A percentile compares a stretch with the other conserved stretches of the same genome.
These are phyloP conservation scores for Thymallus thymallus DNA, from an alignment of 2,113 vertebrate genomes.

Conservation along the genomic window DNA sequence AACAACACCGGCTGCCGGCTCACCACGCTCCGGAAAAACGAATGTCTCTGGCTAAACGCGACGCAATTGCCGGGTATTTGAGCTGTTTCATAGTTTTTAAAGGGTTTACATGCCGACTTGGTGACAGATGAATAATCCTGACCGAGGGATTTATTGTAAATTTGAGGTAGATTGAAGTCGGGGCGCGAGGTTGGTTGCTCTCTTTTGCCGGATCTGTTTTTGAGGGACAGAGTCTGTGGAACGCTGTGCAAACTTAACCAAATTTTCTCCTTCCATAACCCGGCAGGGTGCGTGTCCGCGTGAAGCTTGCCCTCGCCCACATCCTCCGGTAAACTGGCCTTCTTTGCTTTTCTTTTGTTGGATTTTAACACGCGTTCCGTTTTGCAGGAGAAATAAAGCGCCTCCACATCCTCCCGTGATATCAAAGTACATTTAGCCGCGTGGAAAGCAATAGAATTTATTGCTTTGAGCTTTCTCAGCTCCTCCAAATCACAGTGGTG, in stretches of 20 bases:
- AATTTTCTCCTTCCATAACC: slow-evolving; percentile 93
- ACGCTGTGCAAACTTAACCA: slow-evolving; percentile 90
- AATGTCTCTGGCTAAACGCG: slow-evolving; percentile 78
- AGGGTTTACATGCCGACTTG: slow-evolving; percentile 80
- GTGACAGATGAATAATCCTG: slow-evolving; percentile 75
- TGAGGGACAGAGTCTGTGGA: slow-evolving; percentile 80
- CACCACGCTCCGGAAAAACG: slow-evolving; percentile 79
- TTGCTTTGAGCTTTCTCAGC: slow-evolving; percentile 97
- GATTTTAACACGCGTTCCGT: slow-evolving; percentile 94
- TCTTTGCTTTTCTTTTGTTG: slow-evolving; percentile 85
- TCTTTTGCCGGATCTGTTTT: slow-evolving; percentile 78
- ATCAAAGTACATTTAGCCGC: slow-evolving; percentile 99
- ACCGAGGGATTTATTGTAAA: slow-evolving; percentile 87
- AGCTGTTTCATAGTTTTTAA: slow-evolving; percentile 89
- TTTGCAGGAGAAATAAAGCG: slow-evolving; percentile 96
- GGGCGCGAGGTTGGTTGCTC: slow-evolving; percentile 74
- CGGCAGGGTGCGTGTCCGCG: slow-evolving; percentile 68
- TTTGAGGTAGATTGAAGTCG: slow-evolving; percentile 96
- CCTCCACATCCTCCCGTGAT: slow-evolving; percentile 98
- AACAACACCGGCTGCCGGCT: slow-evolving; percentile 78
- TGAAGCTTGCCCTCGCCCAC: slow-evolving; percentile 66
- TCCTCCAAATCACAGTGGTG: slow-evolving; percentile 99
- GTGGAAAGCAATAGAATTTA: slow-evolving; percentile 98
- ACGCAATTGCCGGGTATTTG: slow-evolving; percentile 78
- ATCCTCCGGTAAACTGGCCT: slow-evolving; percentile 71